Conservation (phyloP, 2,113 vertebrate species). For the Pionites leucogaster region DNA sequence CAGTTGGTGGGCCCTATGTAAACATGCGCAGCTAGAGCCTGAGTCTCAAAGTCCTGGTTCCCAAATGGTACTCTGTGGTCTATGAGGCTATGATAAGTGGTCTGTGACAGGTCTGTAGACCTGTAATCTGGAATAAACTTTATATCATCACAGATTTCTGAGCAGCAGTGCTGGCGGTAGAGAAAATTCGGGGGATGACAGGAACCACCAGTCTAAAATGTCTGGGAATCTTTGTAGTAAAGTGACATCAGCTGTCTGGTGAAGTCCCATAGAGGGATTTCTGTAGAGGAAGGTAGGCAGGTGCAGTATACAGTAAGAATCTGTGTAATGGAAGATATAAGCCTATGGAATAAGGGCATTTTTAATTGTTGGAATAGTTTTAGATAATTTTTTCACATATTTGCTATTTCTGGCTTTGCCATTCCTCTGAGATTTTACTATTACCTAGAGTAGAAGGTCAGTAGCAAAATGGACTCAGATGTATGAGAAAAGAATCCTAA, state of each 20-base stretch:
- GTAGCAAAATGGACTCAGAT: neutral
- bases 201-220: neutral
- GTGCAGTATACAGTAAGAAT: neutral
- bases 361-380: neutral
- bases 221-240: neutral
- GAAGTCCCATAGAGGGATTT: neutral
- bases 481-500: neutral
- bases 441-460: neutral
- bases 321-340: neutral
- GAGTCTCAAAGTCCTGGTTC: neutral
- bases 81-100: accelerated
- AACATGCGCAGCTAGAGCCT: neutral
- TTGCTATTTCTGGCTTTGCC: neutral
- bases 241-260: neutral
- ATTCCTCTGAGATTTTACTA: neutral
- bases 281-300: neutral
- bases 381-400: neutral
- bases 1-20: neutral
- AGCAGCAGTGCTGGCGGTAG: neutral
- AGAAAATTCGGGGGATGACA: neutral
- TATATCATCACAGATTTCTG: neutral
- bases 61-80: neutral
- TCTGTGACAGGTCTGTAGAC: neutral
- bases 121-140: neutral
- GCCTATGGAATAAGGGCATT: neutral